phyloP scores from a whole-genome alignment of 2,888 invertebrate species.

The Entomobrya proxima region DNA sequence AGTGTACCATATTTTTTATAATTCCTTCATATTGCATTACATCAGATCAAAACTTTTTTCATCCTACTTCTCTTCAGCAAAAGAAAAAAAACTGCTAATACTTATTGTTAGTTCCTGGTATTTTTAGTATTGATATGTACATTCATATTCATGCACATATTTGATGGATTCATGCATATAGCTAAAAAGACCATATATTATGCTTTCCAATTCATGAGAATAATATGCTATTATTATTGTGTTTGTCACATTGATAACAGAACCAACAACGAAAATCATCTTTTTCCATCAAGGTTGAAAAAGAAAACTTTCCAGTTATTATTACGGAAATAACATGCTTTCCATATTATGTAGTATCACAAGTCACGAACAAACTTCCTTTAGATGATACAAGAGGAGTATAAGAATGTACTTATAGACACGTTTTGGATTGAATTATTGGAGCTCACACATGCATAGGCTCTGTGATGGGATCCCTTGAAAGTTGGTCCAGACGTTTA shows the following conservation, averaged over 20 bases:
- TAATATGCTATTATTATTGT: background rate
- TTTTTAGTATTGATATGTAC: no score
- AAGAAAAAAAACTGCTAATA: background rate
- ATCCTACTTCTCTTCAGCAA: background rate
- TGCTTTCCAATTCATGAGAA: constrained; percentile 19
- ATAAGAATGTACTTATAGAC: background rate
- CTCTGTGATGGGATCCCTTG: background rate
- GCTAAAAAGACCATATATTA: background rate
- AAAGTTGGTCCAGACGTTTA: background rate
- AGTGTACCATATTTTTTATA: background rate
- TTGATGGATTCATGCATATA: no score
- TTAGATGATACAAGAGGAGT: background rate
- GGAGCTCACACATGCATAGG: background rate
- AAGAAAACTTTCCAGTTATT: background rate
- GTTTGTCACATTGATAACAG: background rate
- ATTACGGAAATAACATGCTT: background rate
- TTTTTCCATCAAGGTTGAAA: constrained; percentile 10
- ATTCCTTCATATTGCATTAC: background rate
- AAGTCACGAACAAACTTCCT: background rate
- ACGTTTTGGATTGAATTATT: background rate
- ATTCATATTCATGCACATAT: no score
- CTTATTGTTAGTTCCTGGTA: no score
- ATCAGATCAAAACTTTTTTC: background rate
- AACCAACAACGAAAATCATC: background rate
- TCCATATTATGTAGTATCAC: background rate